Evolutionary conservation across 2,888 invertebrate genomes (phyloP), one percentile per base, ranked within the genome.

Genomic region (Linyphia triangularis): DNA sequence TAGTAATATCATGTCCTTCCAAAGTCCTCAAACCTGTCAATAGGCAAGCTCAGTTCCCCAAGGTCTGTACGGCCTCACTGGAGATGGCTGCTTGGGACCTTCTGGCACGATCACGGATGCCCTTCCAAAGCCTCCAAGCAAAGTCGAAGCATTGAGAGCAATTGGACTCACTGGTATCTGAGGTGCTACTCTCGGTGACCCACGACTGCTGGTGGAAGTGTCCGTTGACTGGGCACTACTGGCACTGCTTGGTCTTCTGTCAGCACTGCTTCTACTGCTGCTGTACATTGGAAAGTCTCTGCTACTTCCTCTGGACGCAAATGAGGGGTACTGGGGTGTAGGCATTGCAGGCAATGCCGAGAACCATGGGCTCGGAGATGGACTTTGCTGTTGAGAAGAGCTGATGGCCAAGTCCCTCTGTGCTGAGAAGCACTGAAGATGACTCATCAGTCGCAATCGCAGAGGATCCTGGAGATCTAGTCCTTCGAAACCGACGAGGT

Each of bases 11-110:
- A 9, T n/a, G 13, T 51, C 51, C 51, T 13, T 69, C 16, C 22
- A 43, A n/a, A 70, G 28, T 13, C 3, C n/a, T n/a, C n/a, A n/a
- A n/a, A n/a, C n/a, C n/a, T n/a, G 43, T 92, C 90, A 98, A 93
- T 98, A 98, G 1, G 98, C 98, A 91, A 98, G 94, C 93, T 98
- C 98, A 0, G 97, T 96, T 1, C 98, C 98, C 99, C 99, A 99
- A 0, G 98, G 99, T 91, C 98, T 94, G 93, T 98, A 98, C 0
- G 98, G 98, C 92, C 98, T 98, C 37, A 93, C 92, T 4, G 92
- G 85, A 13, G 89, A 82, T 33, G 82, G 33, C 22, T 85, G 77
- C 1, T 63, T 30, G 10, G 85, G 57, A 9, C 51, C 26, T 16
- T 77, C 77, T 19, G 82, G 70, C 0, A 70, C 13, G 1, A 37